Evolutionary conservation across 2,113 vertebrate genomes (phyloP).

Genomic region (Solenodon paradoxus): DNA sequence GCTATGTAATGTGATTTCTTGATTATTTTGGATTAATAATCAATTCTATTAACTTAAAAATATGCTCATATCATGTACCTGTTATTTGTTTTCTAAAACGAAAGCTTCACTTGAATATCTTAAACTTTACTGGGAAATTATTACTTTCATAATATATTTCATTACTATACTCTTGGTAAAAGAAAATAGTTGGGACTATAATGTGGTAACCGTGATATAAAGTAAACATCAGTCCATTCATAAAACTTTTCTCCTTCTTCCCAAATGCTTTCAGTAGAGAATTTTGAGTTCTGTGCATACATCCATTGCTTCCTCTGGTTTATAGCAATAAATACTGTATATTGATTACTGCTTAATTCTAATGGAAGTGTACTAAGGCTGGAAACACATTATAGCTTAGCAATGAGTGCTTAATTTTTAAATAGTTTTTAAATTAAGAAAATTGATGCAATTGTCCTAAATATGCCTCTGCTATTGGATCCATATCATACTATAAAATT

Average conservation of each 20-base stretch:
- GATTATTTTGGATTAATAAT: conserved; percentile 71
- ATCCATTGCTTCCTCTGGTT: conserved; percentile 56
- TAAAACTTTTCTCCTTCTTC: conserved; percentile 45
- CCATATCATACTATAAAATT: conserved; percentile 49
- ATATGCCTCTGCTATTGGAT: conserved; percentile 58
- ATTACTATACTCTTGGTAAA: conserved; percentile 62
- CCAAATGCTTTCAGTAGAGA: conserved; percentile 49
- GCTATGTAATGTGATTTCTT: conserved; percentile 65
- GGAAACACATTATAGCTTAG: conserved; percentile 68
- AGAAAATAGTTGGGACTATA: background rate
- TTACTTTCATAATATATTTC: conserved; percentile 62
- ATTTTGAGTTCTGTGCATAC: conserved; percentile 46
- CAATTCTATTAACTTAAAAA: conserved; percentile 65
- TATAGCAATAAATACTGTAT: conserved; percentile 77
- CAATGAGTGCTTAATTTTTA: conserved; percentile 81
- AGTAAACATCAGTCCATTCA: conserved; percentile 27
- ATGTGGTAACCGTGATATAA: conserved; percentile 47
- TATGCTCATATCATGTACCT: background rate
- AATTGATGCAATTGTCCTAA: conserved; percentile 60
- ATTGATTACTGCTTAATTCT: conserved; percentile 84
- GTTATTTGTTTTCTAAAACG: conserved; percentile 73
- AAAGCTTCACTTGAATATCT: conserved; percentile 33
- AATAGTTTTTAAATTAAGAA: conserved; percentile 81
- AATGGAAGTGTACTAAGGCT: conserved; percentile 74
- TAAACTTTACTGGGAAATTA: conserved; percentile 49